Evolutionary conservation across 2,888 invertebrate genomes (phyloP).

Genomic region (Acanthosepion pharaonis): DNA sequence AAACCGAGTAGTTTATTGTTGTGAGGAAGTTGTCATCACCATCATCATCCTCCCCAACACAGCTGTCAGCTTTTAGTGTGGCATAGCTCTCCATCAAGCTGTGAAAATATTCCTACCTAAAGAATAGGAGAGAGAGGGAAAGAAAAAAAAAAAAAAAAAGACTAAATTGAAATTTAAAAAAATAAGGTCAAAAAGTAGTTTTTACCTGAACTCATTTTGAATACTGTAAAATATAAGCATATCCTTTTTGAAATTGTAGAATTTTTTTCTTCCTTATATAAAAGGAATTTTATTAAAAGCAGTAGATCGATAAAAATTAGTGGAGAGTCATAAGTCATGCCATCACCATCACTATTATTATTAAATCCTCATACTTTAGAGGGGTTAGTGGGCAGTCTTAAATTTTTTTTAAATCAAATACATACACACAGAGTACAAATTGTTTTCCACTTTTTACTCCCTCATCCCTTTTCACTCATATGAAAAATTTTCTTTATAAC

Average conservation of each 20-base stretch:
- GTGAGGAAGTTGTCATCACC: conserved; percentile 33
- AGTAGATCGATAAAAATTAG: background rate
- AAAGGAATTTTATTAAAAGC: background rate
- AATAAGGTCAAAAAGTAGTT: background rate
- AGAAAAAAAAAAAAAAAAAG: background rate
- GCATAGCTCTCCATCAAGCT: conserved; percentile 10
- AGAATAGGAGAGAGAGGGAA: background rate
- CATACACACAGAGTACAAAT: too few species aligned
- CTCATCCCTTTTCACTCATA: too few species aligned
- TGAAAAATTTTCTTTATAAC: too few species aligned
- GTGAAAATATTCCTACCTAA: conserved; percentile 23
- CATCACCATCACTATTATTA: too few species aligned
- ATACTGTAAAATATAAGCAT: too few species aligned
- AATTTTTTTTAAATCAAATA: too few species aligned
- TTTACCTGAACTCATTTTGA: too few species aligned
- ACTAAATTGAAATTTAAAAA: background rate
- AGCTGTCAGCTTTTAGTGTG: conserved; percentile 22
- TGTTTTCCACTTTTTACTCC: too few species aligned
- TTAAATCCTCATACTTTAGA: too few species aligned
- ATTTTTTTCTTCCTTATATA: background rate
- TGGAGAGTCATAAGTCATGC: too few species aligned
- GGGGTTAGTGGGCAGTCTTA: too few species aligned
- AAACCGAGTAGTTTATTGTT: conserved; percentile 2
- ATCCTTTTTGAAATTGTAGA: background rate
- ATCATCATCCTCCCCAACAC: conserved; percentile 11